Evolutionary conservation across 1,140 invertebrate species (phyloP).

Genomic region (Phymastichus coffea): DNA sequence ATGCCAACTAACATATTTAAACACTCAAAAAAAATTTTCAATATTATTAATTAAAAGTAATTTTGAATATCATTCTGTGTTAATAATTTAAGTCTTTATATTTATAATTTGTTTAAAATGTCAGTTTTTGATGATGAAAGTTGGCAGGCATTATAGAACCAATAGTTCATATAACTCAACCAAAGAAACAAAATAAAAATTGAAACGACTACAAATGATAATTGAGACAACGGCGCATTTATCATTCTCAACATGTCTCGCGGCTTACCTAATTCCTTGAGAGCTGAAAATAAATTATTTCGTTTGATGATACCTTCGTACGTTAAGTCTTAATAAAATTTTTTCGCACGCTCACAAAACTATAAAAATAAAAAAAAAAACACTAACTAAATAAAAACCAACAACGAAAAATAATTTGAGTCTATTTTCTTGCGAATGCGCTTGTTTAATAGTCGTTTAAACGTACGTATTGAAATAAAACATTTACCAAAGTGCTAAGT

Average conservation of each 20-base stretch:
- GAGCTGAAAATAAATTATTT: conserved; percentile 52
- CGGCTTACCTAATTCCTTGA: conserved; percentile 58
- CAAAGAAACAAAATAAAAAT: conserved; percentile 32
- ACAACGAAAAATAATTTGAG: conserved; percentile 16
- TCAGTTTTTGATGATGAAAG: conserved; percentile 7
- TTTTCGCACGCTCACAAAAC: conserved; percentile 37
- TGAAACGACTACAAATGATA: conserved; percentile 37
- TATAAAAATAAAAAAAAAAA: conserved; percentile 33
- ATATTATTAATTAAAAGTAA: not conserved
- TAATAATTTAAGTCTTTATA: too few relatives aligned
- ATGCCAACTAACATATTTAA: conserved; percentile 17
- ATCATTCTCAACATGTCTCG: conserved; percentile 41
- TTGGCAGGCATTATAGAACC: conserved; percentile 2
- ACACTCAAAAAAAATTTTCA: too few relatives aligned
- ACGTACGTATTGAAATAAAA: conserved; percentile 2
- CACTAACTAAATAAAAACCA: not conserved
- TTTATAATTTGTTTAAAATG: not conserved
- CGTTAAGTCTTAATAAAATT: conserved; percentile 6
- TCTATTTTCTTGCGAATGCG: conserved; percentile 1
- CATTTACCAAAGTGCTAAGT: conserved; percentile 1
- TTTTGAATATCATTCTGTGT: too few relatives aligned
- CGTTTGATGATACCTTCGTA: conserved; percentile 16
- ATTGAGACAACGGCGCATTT: conserved; percentile 45
- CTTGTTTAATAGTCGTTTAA: conserved; percentile 28
- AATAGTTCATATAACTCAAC: conserved; percentile 26